These are phyloP conservation scores for Drosophila repletoides DNA, from an alignment of 1,140 invertebrate species.

Conservation along the genomic window DNA sequence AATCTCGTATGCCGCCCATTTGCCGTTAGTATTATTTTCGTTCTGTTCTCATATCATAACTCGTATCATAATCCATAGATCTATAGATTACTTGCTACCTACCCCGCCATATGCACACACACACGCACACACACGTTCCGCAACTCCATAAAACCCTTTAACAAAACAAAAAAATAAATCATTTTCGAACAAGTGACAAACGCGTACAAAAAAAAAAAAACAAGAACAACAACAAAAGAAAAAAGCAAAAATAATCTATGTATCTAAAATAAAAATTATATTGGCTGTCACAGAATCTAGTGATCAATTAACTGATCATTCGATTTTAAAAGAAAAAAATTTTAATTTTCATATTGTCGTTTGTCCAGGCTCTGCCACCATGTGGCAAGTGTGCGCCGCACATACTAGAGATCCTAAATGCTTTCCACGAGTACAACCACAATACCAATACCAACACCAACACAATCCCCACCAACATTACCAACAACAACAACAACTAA, in stretches of 20 bases:
- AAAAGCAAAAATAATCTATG: not conserved
- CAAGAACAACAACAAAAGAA: conserved; percentile 1
- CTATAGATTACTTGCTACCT: not conserved
- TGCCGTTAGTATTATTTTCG: conserved; percentile 79
- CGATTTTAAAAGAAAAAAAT: not conserved
- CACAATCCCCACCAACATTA: conserved; percentile 8
- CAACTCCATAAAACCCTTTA: conserved; percentile 13
- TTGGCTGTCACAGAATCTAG: not conserved
- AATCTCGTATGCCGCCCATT: conserved; percentile 81
- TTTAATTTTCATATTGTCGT: not conserved
- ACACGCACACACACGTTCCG: conserved; percentile 6
- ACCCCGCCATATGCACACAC: not conserved
- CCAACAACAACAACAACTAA: not conserved
- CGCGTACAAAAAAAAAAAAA: conserved; percentile 7
- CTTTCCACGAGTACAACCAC: conserved; percentile 25
- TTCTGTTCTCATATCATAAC: conserved; percentile 37
- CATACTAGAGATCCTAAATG: conserved; percentile 29
- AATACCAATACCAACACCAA: conserved; percentile 6
- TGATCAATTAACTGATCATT: not conserved
- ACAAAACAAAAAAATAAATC: not conserved
- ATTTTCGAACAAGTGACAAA: conserved; percentile 30
- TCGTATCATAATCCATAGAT: conserved; percentile 22
- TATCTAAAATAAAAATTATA: too few species aligned
- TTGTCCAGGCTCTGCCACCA: conserved; percentile 19
- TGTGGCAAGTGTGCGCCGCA: conserved; percentile 33